phyloP scores from a whole-genome alignment of 2,888 invertebrate genomes.

The Chaetogeoica ovagalla region DNA sequence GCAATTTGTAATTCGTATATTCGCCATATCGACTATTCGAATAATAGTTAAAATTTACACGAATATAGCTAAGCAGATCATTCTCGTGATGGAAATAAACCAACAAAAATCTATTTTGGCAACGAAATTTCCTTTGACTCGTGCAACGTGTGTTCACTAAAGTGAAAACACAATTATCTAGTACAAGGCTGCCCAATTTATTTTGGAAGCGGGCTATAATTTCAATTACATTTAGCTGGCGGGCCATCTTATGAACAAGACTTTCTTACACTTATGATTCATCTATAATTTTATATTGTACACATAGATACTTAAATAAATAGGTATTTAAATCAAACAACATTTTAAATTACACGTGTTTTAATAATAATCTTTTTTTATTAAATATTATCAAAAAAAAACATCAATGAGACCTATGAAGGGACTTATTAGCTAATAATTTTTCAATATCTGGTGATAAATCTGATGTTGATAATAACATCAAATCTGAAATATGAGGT shows the following conservation, averaged over 20 bases:
- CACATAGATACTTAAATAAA: slow-evolving; percentile 4
- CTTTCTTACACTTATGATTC: slow-evolving; percentile 23
- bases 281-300: neutral
- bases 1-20: too few species aligned
- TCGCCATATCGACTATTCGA: too few species aligned
- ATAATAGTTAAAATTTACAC: too few species aligned
- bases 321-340: slow-evolving; percentile 16
- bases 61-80: too few species aligned
- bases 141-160: too few species aligned
- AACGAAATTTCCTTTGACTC: too few species aligned
- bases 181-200: slow-evolving; percentile 27
- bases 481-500: slow-evolving; percentile 20
- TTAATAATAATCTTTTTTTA: too few species aligned
- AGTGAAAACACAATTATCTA: too few species aligned
- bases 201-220: slow-evolving; percentile 6
- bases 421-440: slow-evolving; percentile 25
- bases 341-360: slow-evolving; percentile 7
- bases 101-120: too few species aligned
- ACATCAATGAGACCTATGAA: slow-evolving; percentile 27
- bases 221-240: slow-evolving; percentile 14
- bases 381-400: slow-evolving; percentile 5
- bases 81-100: too few species aligned
- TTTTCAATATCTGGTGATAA: slow-evolving; percentile 28
- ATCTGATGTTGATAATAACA: slow-evolving; percentile 34
- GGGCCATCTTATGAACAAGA: slow-evolving; percentile 9